Base-by-base conservation (phyloP, 2,113 vertebrate genomes). In the Alouatta palliata region DNA sequence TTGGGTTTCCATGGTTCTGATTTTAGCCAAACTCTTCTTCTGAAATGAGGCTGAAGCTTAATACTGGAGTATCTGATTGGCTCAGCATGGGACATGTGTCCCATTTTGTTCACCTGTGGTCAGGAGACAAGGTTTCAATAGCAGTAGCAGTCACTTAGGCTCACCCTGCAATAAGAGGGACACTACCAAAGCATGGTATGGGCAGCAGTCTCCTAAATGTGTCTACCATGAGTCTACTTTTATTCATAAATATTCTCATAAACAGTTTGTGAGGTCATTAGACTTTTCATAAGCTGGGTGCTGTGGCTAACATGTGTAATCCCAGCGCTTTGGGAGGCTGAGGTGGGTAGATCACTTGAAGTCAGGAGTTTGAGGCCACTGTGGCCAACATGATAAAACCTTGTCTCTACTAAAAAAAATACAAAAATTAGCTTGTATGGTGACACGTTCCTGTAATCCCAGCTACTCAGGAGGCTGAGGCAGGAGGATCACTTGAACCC, bases 11-110 rank as follows among this genome's bases (percentile, higher is more conserved):
- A 1, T 56, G 8, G 32, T 83, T 71, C 32, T 90, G 76, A 87
- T 87, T 96, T 83, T 96, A 96, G 81, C 45, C 27, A 61, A 88
- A 87, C 27, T 92, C 47, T 81, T 84, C 89, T 81, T 95, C 27
- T 93, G 73, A 35, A 94, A 88, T 25, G 21, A 83, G 43, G 35
- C n/a, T 56, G 61, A 81, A 88, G 40, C 27, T 73, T 87, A 90
- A 40, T 91, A 84, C 10, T 58, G 4, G 40, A 61, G 11, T 70
- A 68, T 94, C 73, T 54, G 40, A 91, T 75, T 90, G 79, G 20
- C 56, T 80, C 54, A 70, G 47, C 54, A 19, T 52, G 52, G 45
- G 61, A 58, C n/a, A 97, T 77, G n/a, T 49, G 35, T 54, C 88
- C 73, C 14, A 30, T 92, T 56, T 87, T 56, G 87, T 85, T 94